Base-by-base conservation (phyloP, 2,888 invertebrate genomes). In the Halictus quadricinctus region DNA sequence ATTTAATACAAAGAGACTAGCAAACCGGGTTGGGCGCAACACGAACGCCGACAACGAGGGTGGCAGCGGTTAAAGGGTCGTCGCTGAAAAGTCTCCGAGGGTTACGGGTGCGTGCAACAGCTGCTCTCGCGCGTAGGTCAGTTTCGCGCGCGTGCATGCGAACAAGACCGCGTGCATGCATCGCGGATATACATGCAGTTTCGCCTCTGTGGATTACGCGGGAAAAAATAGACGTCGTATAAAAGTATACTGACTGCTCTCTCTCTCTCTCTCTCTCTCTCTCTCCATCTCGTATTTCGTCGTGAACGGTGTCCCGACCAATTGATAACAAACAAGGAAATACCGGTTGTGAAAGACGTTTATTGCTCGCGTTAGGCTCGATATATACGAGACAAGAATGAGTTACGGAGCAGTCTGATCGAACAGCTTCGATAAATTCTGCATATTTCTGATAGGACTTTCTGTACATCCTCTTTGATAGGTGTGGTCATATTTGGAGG, bases 111-210 rank as follows among this genome's bases (percentile, higher is more conserved):
- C 85, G 79, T 80, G 90, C 85, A 89, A 88, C 89, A 85, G 86
- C 84, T 86, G 87, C 85, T 80, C 86, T n/a, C 54, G 75, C 81
- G 80, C 73, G 84, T 88, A 91, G 91, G 91, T 90, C 87, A 91
- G 90, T 91, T 84, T 76, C 70, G 72, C 21, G 79, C 50, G 29
- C 43, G 72, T 78, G 81, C 70, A 73, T 75, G 60, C 69, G 80
- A 64, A 41, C 12, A 13, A 66, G 66, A 8, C 21, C 25, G 36
- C 15, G 69, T 69, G 78, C n/a, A 70, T 78, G 74, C 81, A 69
- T 84, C 41, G 58, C 60, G 21, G 8, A 54, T 36, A 36, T 18
- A 18, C 18, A 18, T 54, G 64, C 64, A 64, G 25, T 64, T 64
- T 13, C 15, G 15, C 64, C 10, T n/a, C n/a, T 3, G 48, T 72